These are phyloP conservation scores for Hippoglossus stenolepis DNA, from an alignment of 2,113 vertebrate species.

Conservation along the genomic window DNA sequence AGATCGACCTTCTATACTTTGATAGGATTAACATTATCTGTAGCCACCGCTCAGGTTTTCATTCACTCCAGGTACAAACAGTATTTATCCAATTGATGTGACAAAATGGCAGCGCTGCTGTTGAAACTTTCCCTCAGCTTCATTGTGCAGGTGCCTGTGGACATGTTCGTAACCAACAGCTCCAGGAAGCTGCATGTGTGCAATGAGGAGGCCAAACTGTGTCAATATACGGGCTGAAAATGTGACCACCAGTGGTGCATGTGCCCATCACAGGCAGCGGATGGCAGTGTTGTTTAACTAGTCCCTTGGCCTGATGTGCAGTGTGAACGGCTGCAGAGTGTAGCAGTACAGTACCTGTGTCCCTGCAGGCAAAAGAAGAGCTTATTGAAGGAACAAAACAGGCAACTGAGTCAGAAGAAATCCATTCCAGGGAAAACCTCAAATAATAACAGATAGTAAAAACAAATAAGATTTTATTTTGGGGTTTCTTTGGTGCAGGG, in stretches of 20 bases:
- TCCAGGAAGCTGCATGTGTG: not conserved
- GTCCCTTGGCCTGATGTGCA: not conserved
- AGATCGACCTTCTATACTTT: not conserved
- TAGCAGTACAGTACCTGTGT: not conserved
- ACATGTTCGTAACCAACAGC: not conserved
- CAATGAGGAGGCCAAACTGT: slow-evolving; percentile 27
- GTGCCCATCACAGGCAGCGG: slow-evolving; percentile 47
- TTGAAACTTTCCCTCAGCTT: not conserved
- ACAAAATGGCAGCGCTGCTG: not conserved
- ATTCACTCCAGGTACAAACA: not conserved
- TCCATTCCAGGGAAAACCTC: not conserved
- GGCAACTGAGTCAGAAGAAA: not conserved
- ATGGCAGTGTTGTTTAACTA: slow-evolving; percentile 59
- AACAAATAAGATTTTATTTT: not conserved
- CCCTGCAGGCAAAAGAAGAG: not conserved
- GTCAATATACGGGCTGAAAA: slow-evolving; percentile 25
- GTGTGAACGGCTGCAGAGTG: not conserved
- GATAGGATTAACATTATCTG: not conserved
- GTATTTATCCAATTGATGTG: not conserved
- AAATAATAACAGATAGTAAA: too few relatives aligned
- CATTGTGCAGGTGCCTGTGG: not conserved
- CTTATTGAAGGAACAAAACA: not conserved
- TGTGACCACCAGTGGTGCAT: not conserved
- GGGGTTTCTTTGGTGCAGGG: not conserved
- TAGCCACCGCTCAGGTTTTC: not conserved